Conservation (phyloP, 2,113 vertebrate species). For the Xiphophorus couchianus region DNA sequence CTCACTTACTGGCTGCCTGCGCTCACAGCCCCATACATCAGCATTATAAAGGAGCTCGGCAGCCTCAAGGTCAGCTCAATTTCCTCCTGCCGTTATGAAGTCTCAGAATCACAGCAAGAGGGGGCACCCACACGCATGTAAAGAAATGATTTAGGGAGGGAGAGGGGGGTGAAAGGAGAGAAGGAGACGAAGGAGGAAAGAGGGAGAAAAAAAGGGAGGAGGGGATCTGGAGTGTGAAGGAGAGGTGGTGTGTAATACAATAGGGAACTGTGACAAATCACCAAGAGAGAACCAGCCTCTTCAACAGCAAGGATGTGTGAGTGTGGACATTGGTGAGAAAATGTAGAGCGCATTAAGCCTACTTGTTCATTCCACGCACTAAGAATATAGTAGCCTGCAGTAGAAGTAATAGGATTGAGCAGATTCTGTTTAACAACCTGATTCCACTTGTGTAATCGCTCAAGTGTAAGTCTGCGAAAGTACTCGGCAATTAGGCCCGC, state of each 20-base stretch:
- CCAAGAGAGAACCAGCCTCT: conserved; percentile 54
- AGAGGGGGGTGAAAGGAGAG: conserved; percentile 3
- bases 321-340: conserved; percentile 54
- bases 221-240: conserved; percentile 50
- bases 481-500: conserved; percentile 60
- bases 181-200: conserved; percentile 9
- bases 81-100: conserved; percentile 79
- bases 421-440: conserved; percentile 53
- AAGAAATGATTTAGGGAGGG: conserved; percentile 71
- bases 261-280: conserved; percentile 71
- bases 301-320: conserved; percentile 48
- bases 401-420: conserved; percentile 56
- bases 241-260: conserved; percentile 67
- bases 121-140: conserved; percentile 73
- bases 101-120: conserved; percentile 74
- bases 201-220: background rate
- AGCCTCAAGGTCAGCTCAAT: conserved; percentile 83
- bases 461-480: conserved; percentile 57
- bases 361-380: conserved; percentile 42
- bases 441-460: conserved; percentile 54
- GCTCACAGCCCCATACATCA: conserved; percentile 79
- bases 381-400: conserved; percentile 35
- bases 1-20: conserved; percentile 80
- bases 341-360: conserved; percentile 57
- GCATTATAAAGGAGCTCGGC: conserved; percentile 73